Base-by-base conservation (phyloP, 2,797 vertebrate species). In the Peromyscus aztecus region DNA sequence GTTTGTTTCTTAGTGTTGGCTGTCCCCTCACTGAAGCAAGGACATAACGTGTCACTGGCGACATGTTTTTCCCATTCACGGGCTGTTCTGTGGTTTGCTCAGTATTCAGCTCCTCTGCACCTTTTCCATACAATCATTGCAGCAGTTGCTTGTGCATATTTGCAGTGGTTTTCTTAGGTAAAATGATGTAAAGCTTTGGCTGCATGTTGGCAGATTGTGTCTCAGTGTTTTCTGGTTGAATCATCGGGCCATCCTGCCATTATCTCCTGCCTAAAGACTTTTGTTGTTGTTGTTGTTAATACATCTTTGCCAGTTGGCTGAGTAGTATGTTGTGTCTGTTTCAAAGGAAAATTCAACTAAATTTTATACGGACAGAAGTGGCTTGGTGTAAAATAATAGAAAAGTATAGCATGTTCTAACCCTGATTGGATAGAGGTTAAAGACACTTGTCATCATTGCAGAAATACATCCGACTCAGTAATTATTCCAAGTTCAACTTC, bases 401-500 rank as follows among this genome's bases (percentile, higher is more conserved):
- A 92, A 16, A 52, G 40, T 89, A 34, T 80, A 93, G 49, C 7
- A 67, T 92, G 85, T 78, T 29, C 40, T 94, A 57, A 89, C 82
- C 57, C 13, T 55, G 13, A 37, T 63, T 88, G 40, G 40, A 31
- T 84, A 82, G 52, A 90, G 59, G 57, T 73, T 75, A 88, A 94
- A 43, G 95, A 84, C 73, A 78, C 52, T 78, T 94, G 59, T 34
- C 43, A 29, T 90, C 19, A 86, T 0, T 87, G n/a, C 80, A 97
- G 71, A 95, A 90, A n/a, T 85, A 37, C 37, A 24, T 89, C 71
- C 84, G 83, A 69, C 52, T 75, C 21, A 7, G 27, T 89, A 83
- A 78, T 73, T 71, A 88, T 89, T 84, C 49, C 83, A 94, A 67
- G 81, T 85, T 61, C 46, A 57, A 24, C 86, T 95, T 91, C 90